Base-by-base conservation (phyloP, 2,113 vertebrate species). In the Pao palembangensis region DNA sequence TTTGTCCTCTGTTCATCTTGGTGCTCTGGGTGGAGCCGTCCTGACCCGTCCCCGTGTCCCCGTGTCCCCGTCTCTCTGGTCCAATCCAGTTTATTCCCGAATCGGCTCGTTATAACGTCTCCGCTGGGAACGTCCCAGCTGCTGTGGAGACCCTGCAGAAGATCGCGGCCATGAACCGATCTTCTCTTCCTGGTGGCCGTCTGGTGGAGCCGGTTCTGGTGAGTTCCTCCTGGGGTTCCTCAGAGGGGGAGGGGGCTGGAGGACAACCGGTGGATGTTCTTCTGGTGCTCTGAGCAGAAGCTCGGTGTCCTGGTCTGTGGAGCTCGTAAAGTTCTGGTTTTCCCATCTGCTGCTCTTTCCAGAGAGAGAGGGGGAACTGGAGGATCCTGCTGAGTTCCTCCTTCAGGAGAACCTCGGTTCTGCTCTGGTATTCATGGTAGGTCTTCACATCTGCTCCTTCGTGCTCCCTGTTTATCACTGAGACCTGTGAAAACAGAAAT, bases 401-500 rank as follows among this genome's bases (percentile, higher is more conserved):
- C 1, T 95, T 92, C 63, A 85, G 91, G 61, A 90, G 92, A 79
- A 99, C 96, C 1, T 92, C 94, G 0, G 59, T 98, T 8, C 92
- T 98, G 73, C 91, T 96, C 80, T 98, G 95, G 95, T 91, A 92
- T 69, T 91, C 96, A 82, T 98, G 97, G 97, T 98, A 92, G 10
- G 0, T 38, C 34, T 12, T 38, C 34, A 12, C 34, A 1, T 17
- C 48, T 15, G 4, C 16, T 34, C 6, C 15, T 17, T 8, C 44
- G 3, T n/a, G 34, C 44, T 47, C 44, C 42, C 6, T 8, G 5
- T 47, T 16, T 17, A 7, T 44, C 3, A 28, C 21, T 23, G 21
- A 23, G 21, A 23, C 21, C n/a, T n/a, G n/a, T n/a, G n/a, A n/a
- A n/a, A 3, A 23, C 21, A 23, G 21, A 23, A 23, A 23, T 23